Conservation (phyloP, 2,113 vertebrate genomes). For the Toxostoma redivivum region DNA sequence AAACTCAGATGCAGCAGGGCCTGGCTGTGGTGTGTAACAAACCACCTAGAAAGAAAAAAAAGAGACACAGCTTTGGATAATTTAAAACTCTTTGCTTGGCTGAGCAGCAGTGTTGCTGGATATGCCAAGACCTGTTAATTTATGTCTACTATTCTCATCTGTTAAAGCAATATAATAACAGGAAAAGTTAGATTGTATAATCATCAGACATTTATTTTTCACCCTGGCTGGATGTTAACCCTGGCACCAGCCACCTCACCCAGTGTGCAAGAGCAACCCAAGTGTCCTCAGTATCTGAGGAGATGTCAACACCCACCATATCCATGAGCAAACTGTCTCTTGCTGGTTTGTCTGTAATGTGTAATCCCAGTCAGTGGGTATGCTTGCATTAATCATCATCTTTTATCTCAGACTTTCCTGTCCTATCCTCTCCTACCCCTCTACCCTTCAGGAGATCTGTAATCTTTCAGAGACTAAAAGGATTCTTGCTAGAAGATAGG, state of each 20-base stretch:
- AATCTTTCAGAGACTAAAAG: neutral
- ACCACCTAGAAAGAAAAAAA: neutral
- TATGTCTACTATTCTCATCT: neutral
- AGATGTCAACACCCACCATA: neutral
- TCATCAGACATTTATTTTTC: neutral
- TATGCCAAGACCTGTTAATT: neutral
- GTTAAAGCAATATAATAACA: neutral
- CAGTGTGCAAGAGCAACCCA: neutral
- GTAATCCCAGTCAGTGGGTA: neutral
- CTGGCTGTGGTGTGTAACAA: neutral
- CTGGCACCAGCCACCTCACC: neutral
- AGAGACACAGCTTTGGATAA: neutral
- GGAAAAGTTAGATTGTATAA: neutral
- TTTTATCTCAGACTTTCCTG: neutral
- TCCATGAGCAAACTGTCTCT: neutral
- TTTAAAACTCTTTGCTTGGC: conserved; percentile 1
- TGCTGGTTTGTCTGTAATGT: neutral
- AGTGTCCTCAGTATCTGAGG: neutral
- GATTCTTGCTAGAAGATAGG: neutral
- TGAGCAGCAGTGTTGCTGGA: neutral
- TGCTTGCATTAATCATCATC: neutral
- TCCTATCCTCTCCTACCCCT: neutral
- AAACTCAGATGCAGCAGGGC: neutral
- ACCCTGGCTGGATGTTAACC: neutral
- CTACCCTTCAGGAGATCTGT: neutral